phyloP scores from a whole-genome alignment of 2,113 vertebrate genomes.

The Calyptommatus sinebrachiatus region DNA sequence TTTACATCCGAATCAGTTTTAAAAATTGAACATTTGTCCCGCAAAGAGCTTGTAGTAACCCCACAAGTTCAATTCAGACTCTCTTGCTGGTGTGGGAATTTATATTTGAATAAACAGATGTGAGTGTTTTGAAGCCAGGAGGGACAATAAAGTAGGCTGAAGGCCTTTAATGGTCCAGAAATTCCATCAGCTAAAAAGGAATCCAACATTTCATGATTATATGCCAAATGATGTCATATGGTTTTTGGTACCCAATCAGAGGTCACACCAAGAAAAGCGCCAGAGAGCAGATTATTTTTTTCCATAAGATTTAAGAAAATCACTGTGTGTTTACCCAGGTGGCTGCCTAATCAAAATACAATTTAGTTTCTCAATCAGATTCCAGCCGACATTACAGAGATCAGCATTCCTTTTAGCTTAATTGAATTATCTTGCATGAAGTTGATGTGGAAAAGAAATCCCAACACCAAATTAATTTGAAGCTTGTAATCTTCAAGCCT shows the following conservation, averaged over 20 bases:
- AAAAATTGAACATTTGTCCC: conserved; percentile 41
- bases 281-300: conserved; percentile 2
- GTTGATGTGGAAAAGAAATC: neutral
- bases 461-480: conserved; percentile 1
- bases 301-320: neutral
- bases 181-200: conserved; percentile 12
- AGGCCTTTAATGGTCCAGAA: conserved; percentile 2
- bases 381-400: conserved; percentile 16
- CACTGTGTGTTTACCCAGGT: conserved; percentile 7
- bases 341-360: conserved; percentile 31
- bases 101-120: neutral
- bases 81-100: neutral
- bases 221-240: neutral
- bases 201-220: conserved; percentile 17
- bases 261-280: neutral
- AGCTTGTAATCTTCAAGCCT: conserved; percentile 6
- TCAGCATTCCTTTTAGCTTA: conserved; percentile 9
- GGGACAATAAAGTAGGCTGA: conserved; percentile 24
- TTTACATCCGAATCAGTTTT: conserved; percentile 60
- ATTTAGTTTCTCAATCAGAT: conserved; percentile 31
- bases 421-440: conserved; percentile 25
- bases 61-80: conserved; percentile 40
- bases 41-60: conserved; percentile 35
- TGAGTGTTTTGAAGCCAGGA: neutral
- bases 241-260: neutral